These are phyloP conservation scores for Arenaria interpres DNA, from an alignment of 2,113 vertebrate species.

Conservation along the genomic window DNA sequence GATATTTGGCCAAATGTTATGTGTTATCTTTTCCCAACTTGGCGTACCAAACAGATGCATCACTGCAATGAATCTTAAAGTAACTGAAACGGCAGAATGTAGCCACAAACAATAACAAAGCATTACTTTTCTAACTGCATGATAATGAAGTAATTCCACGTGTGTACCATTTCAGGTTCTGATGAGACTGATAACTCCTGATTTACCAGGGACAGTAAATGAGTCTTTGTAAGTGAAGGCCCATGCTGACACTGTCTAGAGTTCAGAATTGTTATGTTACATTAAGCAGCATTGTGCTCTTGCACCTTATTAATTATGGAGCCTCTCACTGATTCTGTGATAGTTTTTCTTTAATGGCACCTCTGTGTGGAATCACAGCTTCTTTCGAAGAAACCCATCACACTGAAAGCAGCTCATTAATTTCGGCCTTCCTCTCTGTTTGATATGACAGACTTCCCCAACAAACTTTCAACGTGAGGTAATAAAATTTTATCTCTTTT, in stretches of 20 bases:
- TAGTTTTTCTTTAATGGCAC: conserved; percentile 32
- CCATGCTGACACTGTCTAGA: conserved; percentile 42
- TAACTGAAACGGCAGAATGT: not conserved
- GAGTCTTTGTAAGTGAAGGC: conserved; percentile 50
- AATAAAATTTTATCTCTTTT: conserved; percentile 75
- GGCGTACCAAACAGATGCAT: not conserved
- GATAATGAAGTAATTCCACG: conserved; percentile 6
- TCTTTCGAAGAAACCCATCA: conserved; percentile 42
- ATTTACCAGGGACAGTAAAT: conserved; percentile 51
- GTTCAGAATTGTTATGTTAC: conserved; percentile 55
- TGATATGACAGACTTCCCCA: conserved; percentile 55
- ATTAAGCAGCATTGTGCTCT: conserved; percentile 60
- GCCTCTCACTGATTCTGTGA: conserved; percentile 27
- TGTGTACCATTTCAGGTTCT: not conserved
- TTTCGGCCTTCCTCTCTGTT: conserved; percentile 56
- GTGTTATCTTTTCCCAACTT: not conserved
- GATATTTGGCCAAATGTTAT: not conserved
- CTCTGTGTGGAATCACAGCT: conserved; percentile 34
- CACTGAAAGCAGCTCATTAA: conserved; percentile 71
- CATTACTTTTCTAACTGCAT: not conserved
- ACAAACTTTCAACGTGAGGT: conserved; percentile 60
- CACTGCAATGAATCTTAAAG: conserved; percentile 16
- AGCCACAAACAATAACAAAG: not conserved
- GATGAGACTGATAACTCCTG: conserved; percentile 32
- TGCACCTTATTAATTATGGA: conserved; percentile 69